Conservation (phyloP, 2,113 vertebrate species). For the Salvelinus alpinus region DNA sequence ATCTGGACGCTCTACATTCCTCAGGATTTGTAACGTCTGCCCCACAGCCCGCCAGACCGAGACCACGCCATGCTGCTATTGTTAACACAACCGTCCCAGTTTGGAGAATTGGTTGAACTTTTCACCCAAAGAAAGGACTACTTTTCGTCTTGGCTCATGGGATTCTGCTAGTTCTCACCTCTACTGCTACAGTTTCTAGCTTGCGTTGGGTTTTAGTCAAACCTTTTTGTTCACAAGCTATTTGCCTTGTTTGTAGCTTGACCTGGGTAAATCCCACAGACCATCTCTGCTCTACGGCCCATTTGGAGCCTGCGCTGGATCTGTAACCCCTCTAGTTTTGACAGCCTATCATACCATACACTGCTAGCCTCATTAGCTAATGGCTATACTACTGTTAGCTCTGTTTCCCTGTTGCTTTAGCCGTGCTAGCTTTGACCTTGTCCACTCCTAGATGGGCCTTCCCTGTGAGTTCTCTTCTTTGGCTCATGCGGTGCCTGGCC, state of each 20-base stretch:
- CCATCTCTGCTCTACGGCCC: neutral
- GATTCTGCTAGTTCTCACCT: no score
- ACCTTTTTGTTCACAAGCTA: neutral
- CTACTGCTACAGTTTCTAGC: no score
- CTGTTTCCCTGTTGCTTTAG: neutral
- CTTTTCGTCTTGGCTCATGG: no score
- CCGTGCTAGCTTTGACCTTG: neutral
- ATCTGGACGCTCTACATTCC: conserved; percentile 55
- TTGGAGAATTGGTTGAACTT: no score
- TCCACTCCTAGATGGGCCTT: no score
- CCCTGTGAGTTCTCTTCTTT: no score
- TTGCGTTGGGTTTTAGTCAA: no score
- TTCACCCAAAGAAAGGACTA: no score
- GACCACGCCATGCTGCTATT: neutral
- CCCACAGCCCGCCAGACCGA: neutral
- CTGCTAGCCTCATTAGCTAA: neutral
- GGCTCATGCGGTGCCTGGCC: no score
- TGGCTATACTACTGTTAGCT: neutral
- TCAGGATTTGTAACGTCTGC: conserved; percentile 58
- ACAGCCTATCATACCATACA: neutral
- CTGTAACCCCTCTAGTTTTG: neutral
- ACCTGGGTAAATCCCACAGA: no score
- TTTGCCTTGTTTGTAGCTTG: neutral
- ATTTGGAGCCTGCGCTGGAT: neutral
- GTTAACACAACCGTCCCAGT: neutral